Evolutionary conservation across 2,113 vertebrate genomes (phyloP).

Genomic region (Tretioscincus oriximinensis): DNA sequence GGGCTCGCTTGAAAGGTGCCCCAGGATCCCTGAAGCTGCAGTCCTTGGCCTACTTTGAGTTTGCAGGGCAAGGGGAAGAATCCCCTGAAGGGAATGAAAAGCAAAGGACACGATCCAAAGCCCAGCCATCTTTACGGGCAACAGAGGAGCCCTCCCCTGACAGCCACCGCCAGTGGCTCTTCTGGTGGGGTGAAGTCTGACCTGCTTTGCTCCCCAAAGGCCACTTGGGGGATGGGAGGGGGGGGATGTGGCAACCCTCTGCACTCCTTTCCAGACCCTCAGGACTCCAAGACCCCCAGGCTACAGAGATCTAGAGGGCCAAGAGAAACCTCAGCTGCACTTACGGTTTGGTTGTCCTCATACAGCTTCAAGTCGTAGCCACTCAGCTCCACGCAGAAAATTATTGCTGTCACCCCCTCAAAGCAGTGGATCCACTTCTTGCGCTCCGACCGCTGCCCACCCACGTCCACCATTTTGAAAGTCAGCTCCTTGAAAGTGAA

Average conservation of each 20-base stretch:
- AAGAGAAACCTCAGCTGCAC: slow-evolving; percentile 35
- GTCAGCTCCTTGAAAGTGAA: slow-evolving; percentile 99
- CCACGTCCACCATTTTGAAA: slow-evolving; percentile 99
- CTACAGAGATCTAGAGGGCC: neutral
- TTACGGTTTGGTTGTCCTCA: slow-evolving; percentile 98
- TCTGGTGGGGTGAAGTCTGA: neutral
- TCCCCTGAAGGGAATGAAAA: neutral
- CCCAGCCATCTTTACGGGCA: neutral
- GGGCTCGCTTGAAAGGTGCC: no score
- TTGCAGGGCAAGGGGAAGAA: neutral
- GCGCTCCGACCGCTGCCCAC: slow-evolving; percentile 95
- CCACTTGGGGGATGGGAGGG: no score
- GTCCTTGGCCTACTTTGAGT: neutral
- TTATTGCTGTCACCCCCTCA: slow-evolving; percentile 98
- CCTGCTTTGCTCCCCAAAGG: neutral
- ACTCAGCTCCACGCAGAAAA: slow-evolving; percentile 99
- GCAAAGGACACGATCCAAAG: neutral
- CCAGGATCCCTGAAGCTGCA: no score
- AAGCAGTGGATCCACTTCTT: slow-evolving; percentile 99
- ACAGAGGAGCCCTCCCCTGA: no score
- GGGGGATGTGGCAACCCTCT: no score
- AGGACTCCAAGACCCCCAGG: neutral
- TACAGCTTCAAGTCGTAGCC: slow-evolving; percentile 99
- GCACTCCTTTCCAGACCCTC: no score
- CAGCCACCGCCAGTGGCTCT: neutral